phyloP scores from a whole-genome alignment of 2,888 invertebrate genomes.

The Rhogogaster chlorosoma region DNA sequence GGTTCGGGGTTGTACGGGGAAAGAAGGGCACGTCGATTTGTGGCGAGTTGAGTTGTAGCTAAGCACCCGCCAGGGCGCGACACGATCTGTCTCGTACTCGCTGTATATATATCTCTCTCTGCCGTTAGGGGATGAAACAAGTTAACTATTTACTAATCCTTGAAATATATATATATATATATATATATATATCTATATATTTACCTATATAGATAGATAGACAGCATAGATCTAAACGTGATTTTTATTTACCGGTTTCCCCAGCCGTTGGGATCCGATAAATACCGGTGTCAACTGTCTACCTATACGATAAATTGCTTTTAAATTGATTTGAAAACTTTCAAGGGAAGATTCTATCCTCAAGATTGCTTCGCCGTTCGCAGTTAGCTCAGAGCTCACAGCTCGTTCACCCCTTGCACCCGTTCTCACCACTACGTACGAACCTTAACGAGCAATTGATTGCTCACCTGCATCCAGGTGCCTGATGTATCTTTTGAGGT shows the following conservation, averaged over 20 bases:
- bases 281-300: constrained; percentile 36
- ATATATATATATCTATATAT: neutral
- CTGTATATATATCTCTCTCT: neutral
- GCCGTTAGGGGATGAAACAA: neutral
- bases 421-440: neutral
- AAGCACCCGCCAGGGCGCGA: constrained; percentile 33
- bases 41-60: neutral
- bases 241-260: neutral
- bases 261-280: neutral
- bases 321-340: constrained; percentile 46
- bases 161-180: neutral
- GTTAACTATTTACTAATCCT: constrained; percentile 24
- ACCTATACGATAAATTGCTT: constrained; percentile 35
- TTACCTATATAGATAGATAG: neutral
- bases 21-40: constrained; percentile 41
- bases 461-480: constrained; percentile 16
- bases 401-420: neutral
- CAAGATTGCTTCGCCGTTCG: neutral
- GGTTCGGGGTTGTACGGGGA: neutral
- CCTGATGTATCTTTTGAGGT: neutral
- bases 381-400: too few relatives aligned
- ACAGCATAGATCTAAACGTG: neutral
- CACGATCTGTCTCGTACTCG: constrained; percentile 27
- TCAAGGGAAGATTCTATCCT: constrained; percentile 16
- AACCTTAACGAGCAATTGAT: constrained; percentile 45